Base-by-base conservation (phyloP, 2,113 vertebrate genomes). In the Dolichallabes microphthalmus region DNA sequence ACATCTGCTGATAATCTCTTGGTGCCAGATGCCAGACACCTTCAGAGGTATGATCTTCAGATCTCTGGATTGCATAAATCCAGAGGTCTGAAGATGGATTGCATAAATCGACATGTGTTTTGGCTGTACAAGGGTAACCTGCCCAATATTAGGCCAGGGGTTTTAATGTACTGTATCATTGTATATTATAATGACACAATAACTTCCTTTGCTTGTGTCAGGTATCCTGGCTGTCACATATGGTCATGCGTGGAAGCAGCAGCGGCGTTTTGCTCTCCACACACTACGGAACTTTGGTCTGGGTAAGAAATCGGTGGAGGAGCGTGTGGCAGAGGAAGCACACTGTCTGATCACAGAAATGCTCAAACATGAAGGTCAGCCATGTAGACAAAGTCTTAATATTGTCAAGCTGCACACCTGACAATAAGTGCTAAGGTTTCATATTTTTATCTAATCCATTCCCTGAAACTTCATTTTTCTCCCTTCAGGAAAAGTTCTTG, bases 241-340 rank as follows among this genome's bases (percentile, higher is more conserved):
- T 32, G 83, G 87, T 25, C 53, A 79, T 1, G 39, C 84, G 14
- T 92, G 90, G 90, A 89, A 32, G 66, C 88, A 91, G 63, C 91
- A 91, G 86, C 89, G 91, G 32, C 86, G 85, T 12, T 92, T 92
- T 80, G 83, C 88, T 20, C 86, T 90, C 14, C 80, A 84, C 78
- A 89, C 88, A 0, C 68, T 92, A 76, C 86, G 88, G 0, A 86
- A 89, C 69, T 91, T 91, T 45, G 90, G 91, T 27, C 76, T 92
- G 19, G 91, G 91, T 19, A 92, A 89, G 86, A 91, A 90, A 22
- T 80, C 90, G 1, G 4, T 88, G 85, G 91, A 92, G 53, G 71
- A 89, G 14, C 85, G 87, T 3, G 86, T 92, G 71, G 55, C 19
- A 0, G 91, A 92, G 50, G 91, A 92, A 83, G 88, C 80, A 4